Base-by-base conservation (phyloP, 1,140 invertebrate species). In the Drosophila persimilis region DNA sequence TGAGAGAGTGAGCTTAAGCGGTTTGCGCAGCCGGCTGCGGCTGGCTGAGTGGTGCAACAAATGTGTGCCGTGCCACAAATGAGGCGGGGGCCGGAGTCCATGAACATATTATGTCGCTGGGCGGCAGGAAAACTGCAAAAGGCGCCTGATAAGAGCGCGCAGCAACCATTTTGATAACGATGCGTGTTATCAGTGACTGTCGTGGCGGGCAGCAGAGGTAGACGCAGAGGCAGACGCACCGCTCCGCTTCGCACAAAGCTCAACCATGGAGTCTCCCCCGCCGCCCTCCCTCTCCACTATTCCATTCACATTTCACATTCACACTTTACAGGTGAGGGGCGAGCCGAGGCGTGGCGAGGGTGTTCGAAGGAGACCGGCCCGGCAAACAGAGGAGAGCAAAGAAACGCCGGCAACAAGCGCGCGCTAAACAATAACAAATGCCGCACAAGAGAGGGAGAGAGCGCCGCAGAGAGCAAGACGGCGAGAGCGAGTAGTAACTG, bases 371-470 rank as follows among this genome's bases (percentile, higher is more conserved):
- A 69, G 64, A 77, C 81, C 66, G 67, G 74, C 83, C 77, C 66
- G 67, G 74, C 83, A 71, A 44, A 31, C 44, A 39, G 15, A 53
- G 62, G 55, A 72, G 63, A 48, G 43, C 60, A 50, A 79, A 56
- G 26, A 73, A 73, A 72, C 31, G 71, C 61, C 61, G 71, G 54
- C 71, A 59, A 57, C 55, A 80, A 59, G 35, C 22, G 39, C 45
- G 54, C 31, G 41, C 35, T 69, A 81, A 83, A 81, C 69, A 81
- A 81, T 81, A 81, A 81, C 79, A 83, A 81, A 77, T 64, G 39
- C 41, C 62, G 7, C 17, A 20, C 47, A 26, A 46, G 31, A 3
- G 31, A 31, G 31, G 7, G 6, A 29, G 31, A 29, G 29, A 29
- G 29, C 29, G 7, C 6, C 6, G 29, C 6, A 29, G 29, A 31